Percentiles rank a stretch among this genome's conserved stretches.
phyloP scores from a whole-genome alignment of 2,797 vertebrate genomes.

The Darevskia nairensis region DNA sequence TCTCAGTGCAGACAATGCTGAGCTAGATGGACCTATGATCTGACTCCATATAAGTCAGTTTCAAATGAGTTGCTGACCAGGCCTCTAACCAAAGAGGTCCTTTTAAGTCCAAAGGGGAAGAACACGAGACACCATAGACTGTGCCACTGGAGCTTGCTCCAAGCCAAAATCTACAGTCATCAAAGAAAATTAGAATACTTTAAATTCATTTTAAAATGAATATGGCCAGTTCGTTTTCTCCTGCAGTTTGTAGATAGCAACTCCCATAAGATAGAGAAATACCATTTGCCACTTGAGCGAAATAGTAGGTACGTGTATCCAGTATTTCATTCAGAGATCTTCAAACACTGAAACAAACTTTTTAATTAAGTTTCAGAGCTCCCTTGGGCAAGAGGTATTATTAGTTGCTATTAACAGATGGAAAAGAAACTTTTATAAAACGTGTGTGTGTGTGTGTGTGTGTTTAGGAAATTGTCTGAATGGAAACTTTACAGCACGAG shows the following conservation, averaged over 20 bases:
- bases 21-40: too few species aligned
- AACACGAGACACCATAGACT: background rate
- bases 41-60: too few species aligned
- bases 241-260: slow-evolving; percentile 22
- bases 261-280: background rate
- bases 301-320: background rate
- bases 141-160: background rate
- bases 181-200: background rate
- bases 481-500: background rate
- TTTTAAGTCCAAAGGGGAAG: background rate
- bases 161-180: background rate
- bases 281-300: background rate
- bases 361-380: slow-evolving; percentile 29
- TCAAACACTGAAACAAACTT: slow-evolving; percentile 10
- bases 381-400: slow-evolving; percentile 6
- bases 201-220: background rate
- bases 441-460: too few species aligned
- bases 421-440: background rate
- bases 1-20: too few species aligned
- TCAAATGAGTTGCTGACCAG: background rate
- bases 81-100: background rate
- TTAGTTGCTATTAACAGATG: slow-evolving; percentile 33
- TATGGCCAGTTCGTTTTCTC: background rate
- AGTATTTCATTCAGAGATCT: slow-evolving; percentile 11
- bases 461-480: slow-evolving; percentile 11